Evolutionary conservation across 2,797 vertebrate genomes (phyloP).

Genomic region (Cygnus olor): DNA sequence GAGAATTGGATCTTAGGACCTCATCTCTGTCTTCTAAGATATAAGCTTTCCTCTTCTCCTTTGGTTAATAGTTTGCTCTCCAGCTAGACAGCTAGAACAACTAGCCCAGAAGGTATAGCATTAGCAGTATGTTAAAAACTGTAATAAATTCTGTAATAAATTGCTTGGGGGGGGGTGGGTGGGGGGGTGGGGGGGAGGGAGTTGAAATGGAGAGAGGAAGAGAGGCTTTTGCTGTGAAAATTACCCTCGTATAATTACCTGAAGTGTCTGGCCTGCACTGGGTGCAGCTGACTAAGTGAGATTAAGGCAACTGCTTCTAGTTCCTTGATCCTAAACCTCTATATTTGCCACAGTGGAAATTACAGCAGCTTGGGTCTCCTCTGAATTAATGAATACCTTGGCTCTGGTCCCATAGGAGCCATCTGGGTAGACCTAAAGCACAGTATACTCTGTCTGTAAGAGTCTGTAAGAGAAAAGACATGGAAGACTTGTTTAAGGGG

Average conservation of each 20-base stretch:
- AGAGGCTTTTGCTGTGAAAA: rapidly evolving
- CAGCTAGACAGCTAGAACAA: background rate
- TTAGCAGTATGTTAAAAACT: background rate
- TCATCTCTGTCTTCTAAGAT: background rate
- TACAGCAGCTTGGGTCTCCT: background rate
- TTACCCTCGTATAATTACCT: background rate
- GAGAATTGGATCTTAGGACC: background rate
- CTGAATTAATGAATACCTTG: background rate
- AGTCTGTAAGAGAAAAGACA: background rate
- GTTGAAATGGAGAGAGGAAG: background rate
- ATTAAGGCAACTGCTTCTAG: background rate
- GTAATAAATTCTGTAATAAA: background rate
- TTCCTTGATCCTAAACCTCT: background rate
- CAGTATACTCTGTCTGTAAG: background rate
- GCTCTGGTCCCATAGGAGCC: background rate
- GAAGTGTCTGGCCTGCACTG: background rate
- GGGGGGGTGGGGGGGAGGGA: background rate
- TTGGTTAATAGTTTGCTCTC: background rate
- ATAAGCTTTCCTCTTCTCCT: background rate
- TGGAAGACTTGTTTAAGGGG: background rate
- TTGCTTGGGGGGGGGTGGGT: too few relatives aligned
- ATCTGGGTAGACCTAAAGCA: background rate
- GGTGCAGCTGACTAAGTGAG: background rate
- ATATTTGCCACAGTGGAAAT: background rate
- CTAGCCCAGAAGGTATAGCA: background rate